A percentile compares a stretch with the other conserved stretches of the same genome.
These are phyloP conservation scores for Macrotrachela quadricornifera DNA, from an alignment of 1,140 invertebrate species.

Conservation along the genomic window DNA sequence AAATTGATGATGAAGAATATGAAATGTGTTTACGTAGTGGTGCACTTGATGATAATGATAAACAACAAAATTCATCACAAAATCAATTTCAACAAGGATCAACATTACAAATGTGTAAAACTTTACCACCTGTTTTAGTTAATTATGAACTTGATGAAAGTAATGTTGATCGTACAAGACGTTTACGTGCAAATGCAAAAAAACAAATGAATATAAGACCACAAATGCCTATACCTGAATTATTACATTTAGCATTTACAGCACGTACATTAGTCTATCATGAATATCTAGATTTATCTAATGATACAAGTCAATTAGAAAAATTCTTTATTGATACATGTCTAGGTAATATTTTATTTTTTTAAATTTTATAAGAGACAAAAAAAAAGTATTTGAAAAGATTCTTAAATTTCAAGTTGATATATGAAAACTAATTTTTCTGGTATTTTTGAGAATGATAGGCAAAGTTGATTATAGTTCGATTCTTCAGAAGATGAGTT, in stretches of 20 bases:
- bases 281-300: constrained; percentile 19
- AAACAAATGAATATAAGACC: constrained; percentile 22
- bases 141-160: background rate
- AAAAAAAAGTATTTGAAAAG: no score
- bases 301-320: constrained; percentile 21
- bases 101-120: background rate
- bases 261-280: constrained; percentile 24
- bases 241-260: constrained; percentile 27
- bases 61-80: background rate
- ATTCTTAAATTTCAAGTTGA: no score
- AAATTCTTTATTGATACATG: constrained; percentile 24
- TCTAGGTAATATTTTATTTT: background rate
- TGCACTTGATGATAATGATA: no score
- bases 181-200: constrained; percentile 1
- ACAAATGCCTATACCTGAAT: constrained; percentile 18
- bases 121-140: background rate
- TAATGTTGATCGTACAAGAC: background rate
- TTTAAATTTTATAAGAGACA: no score
- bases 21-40: no score
- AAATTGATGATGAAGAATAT: no score
- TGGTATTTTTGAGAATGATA: no score
- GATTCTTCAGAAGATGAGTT: no score
- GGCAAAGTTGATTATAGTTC: no score
- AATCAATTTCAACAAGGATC: no score
- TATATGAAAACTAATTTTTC: no score